These are phyloP conservation scores for Arremon brunneinucha DNA, from an alignment of 2,797 vertebrate species.

Conservation along the genomic window DNA sequence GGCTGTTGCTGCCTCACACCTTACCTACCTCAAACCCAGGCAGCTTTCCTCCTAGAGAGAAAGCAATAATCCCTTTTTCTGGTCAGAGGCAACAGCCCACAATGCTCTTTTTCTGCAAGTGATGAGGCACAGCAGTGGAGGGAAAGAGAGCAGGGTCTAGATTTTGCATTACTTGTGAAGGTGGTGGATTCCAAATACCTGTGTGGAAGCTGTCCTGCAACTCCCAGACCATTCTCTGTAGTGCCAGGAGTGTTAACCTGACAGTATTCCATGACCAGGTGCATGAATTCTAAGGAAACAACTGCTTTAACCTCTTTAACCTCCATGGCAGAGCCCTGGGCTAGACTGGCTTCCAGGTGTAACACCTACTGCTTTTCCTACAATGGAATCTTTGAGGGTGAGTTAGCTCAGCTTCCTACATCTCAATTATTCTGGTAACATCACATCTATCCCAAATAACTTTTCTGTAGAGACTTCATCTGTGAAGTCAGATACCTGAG, in stretches of 20 bases:
- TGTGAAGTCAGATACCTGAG: constrained; percentile 83
- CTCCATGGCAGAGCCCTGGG: background rate
- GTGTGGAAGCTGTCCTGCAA: background rate
- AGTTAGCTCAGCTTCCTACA: background rate
- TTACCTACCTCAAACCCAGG: too few relatives aligned
- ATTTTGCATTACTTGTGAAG: background rate
- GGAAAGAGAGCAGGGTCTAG: background rate
- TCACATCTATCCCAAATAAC: background rate
- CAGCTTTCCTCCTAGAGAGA: background rate
- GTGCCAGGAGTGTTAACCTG: background rate
- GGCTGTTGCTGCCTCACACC: background rate
- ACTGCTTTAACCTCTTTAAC: background rate
- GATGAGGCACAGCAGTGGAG: background rate
- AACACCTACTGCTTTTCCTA: background rate
- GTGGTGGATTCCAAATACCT: background rate
- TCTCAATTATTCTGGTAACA: background rate
- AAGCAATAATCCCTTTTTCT: background rate
- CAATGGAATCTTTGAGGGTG: background rate
- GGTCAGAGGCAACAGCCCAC: background rate
- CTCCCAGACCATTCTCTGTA: background rate
- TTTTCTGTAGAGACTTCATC: background rate
- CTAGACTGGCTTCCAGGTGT: background rate
- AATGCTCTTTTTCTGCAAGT: background rate
- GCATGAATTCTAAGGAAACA: background rate
- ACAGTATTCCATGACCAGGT: background rate